Base-by-base conservation (phyloP, 2,113 vertebrate genomes). In the Seriola quinqueradiata region DNA sequence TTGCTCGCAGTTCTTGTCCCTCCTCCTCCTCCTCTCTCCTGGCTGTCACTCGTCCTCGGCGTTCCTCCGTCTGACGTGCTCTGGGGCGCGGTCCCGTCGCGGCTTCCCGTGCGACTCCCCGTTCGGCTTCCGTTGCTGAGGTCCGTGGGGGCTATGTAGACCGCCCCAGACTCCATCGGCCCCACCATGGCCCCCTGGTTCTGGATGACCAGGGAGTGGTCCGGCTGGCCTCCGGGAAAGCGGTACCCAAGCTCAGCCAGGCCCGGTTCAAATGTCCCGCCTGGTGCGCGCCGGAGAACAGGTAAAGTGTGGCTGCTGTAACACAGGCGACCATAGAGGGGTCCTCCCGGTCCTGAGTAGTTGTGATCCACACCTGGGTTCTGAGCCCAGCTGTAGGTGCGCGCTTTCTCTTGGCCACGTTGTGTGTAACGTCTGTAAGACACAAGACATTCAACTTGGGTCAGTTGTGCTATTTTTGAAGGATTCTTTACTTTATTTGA, bases 261-360 rank as follows among this genome's bases (percentile, higher is more conserved):
- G 58, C 94, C 92, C 2, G 90, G 94, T 75, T 95, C 94, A 14
- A 94, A 94, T 21, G 14, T 90, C 65, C 92, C 85, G 50, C 93
- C 85, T 59, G 90, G 90, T 58, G 95, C 21, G 79, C 94, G 94
- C 57, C 96, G 60, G 70, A 96, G 90, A 73, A 96, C 93, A 8
- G 96, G 88, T n/a, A 95, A 6, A 13, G 95, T 96, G 86, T 95
- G 95, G 89, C 95, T 95, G 92, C 94, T 94, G 91, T 96, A 96
- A 75, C 94, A 95, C 17, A 95, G 87, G 1, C 94, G 94, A 1
- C 95, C 94, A 3, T 95, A 95, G 25, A 95, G 84, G 28, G 95
- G 84, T 23, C 93, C 92, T 4, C 84, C 90, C 4, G 93, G 89
- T 34, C 77, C 92, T 1, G 89, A 78, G 84, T 93, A 94, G 84